These are phyloP conservation scores for Atherix ibis DNA, from an alignment of 2,888 invertebrate species.

Conservation along the genomic window DNA sequence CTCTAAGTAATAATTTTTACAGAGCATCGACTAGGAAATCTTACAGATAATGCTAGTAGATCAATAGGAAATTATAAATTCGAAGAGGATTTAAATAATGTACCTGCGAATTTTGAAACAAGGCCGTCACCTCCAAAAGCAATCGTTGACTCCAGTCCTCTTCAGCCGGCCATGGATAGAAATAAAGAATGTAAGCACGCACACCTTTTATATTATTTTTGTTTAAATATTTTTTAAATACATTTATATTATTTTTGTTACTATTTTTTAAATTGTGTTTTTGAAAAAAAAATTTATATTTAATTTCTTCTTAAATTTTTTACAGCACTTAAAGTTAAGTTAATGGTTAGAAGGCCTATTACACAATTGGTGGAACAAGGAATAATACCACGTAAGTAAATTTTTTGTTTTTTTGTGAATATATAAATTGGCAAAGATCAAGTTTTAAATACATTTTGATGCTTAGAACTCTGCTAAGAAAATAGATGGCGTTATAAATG, in stretches of 20 bases:
- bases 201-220: neutral
- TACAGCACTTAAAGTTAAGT: conserved; percentile 91
- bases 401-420: no score
- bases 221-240: neutral
- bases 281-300: no score
- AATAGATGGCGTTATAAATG: no score
- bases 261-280: no score
- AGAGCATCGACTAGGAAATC: conserved; percentile 29
- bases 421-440: no score
- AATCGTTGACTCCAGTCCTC: conserved; percentile 85
- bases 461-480: no score
- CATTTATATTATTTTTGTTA: no score
- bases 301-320: conserved; percentile 31
- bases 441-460: neutral
- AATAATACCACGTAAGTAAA: conserved; percentile 93
- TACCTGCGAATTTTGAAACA: no score
- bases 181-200: conserved; percentile 93
- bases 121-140: conserved; percentile 70
- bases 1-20: conserved; percentile 4
- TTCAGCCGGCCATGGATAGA: conserved; percentile 85
- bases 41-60: no score
- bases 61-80: conserved; percentile 21
- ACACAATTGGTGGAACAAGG: conserved; percentile 95
- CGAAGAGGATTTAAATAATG: no score
- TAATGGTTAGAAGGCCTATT: conserved; percentile 86